These are phyloP conservation scores for Pimephales promelas DNA, from an alignment of 2,113 vertebrate species.

Conservation along the genomic window DNA sequence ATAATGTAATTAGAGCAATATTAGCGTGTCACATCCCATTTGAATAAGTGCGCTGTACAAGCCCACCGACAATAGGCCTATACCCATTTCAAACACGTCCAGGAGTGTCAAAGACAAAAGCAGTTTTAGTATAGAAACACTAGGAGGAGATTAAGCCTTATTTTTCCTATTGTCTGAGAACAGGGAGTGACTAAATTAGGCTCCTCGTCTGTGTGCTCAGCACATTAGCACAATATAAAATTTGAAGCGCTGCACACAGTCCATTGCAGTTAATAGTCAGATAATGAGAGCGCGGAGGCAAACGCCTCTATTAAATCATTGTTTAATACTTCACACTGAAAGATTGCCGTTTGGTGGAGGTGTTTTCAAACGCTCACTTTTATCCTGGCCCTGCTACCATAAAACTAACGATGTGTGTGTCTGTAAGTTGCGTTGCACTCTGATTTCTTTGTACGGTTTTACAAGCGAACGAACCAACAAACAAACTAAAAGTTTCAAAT, in stretches of 20 bases:
- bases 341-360: constrained; percentile 53
- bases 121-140: constrained; percentile 56
- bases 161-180: constrained; percentile 69
- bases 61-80: constrained; percentile 56
- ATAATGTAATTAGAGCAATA: constrained; percentile 73
- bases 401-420: constrained; percentile 38
- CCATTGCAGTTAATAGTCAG: constrained; percentile 78
- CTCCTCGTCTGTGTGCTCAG: constrained; percentile 69
- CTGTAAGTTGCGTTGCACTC: constrained; percentile 16
- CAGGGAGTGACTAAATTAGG: constrained; percentile 70
- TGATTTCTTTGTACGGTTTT: constrained; percentile 12
- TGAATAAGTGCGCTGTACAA: constrained; percentile 59
- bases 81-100: constrained; percentile 63
- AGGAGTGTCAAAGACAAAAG: constrained; percentile 49
- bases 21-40: constrained; percentile 64
- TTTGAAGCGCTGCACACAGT: constrained; percentile 66
- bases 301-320: constrained; percentile 80
- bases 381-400: constrained; percentile 26
- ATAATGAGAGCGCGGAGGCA: constrained; percentile 79
- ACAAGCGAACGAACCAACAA: constrained; percentile 15
- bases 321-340: constrained; percentile 76
- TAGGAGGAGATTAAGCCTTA: constrained; percentile 72
- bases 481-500: constrained; percentile 18
- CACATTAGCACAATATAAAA: constrained; percentile 75
- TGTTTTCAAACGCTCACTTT: constrained; percentile 61